Evolutionary conservation across 2,888 invertebrate species (phyloP).

Genomic region (Halictus ligatus): DNA sequence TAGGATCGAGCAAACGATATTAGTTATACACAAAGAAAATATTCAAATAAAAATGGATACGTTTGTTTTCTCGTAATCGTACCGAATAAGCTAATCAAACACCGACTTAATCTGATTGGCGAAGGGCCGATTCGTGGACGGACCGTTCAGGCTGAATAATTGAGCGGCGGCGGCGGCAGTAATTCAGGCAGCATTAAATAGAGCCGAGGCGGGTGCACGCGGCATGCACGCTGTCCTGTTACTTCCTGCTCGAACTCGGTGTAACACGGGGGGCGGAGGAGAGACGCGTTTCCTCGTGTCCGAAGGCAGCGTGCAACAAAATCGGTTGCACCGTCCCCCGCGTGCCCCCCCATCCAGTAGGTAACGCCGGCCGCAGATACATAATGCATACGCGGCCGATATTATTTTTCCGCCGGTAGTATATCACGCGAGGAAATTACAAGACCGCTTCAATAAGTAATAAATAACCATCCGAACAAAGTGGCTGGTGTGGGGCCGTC

Average conservation of each 20-base stretch:
- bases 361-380: conserved; percentile 45
- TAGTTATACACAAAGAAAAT: not conserved
- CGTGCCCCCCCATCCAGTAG: not conserved
- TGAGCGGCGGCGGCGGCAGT: conserved; percentile 61
- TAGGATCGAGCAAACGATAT: too few species aligned
- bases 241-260: conserved; percentile 44
- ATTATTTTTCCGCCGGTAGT: conserved; percentile 77
- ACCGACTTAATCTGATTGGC: not conserved
- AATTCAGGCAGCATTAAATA: conserved; percentile 64
- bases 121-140: not conserved
- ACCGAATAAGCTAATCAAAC: too few species aligned
- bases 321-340: conserved; percentile 39
- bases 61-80: too few species aligned
- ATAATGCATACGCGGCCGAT: conserved; percentile 75
- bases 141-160: conserved; percentile 63
- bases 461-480: conserved; percentile 76
- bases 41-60: not conserved
- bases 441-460: conserved; percentile 79
- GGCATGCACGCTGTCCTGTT: conserved; percentile 54
- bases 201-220: conserved; percentile 33
- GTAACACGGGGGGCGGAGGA: not conserved
- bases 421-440: conserved; percentile 79
- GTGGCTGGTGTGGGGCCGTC: conserved; percentile 57
- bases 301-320: conserved; percentile 27
- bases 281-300: conserved; percentile 33